Conservation (phyloP, 2,113 vertebrate species). For the Loxodonta africana region DNA sequence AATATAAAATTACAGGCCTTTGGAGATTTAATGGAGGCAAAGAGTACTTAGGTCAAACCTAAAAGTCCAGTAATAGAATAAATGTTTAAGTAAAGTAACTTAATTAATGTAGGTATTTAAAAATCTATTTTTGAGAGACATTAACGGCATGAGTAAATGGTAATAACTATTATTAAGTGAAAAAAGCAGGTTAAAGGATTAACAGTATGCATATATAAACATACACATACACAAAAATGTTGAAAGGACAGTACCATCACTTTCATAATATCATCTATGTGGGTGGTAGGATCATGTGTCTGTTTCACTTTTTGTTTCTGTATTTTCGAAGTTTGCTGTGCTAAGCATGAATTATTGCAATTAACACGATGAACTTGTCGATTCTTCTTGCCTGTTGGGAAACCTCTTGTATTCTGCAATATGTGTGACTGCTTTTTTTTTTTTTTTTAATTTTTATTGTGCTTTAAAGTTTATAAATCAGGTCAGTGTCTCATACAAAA, state of each 20-base stretch:
- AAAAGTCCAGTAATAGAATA: not conserved
- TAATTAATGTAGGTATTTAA: not conserved
- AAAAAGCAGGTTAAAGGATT: not conserved
- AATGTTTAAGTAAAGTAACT: not conserved
- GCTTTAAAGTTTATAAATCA: no score
- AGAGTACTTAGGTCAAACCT: not conserved
- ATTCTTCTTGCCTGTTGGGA: not conserved
- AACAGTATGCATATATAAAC: not conserved
- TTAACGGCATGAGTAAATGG: not conserved
- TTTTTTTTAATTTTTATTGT: no score
- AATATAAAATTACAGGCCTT: not conserved
- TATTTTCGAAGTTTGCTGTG: not conserved
- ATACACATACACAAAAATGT: not conserved
- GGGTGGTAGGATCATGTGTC: not conserved
- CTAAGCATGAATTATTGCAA: not conserved
- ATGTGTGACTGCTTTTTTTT: not conserved
- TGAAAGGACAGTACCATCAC: not conserved
- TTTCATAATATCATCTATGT: not conserved
- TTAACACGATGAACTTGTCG: not conserved
- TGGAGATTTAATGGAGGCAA: not conserved
- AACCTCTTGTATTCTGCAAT: not conserved
- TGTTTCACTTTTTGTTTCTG: not conserved
- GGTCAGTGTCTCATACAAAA: no score
- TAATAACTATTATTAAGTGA: not conserved
- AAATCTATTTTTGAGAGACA: conserved; percentile 13